These are phyloP conservation scores for Amphiprion percula DNA, from an alignment of 2,113 vertebrate genomes.

Conservation along the genomic window DNA sequence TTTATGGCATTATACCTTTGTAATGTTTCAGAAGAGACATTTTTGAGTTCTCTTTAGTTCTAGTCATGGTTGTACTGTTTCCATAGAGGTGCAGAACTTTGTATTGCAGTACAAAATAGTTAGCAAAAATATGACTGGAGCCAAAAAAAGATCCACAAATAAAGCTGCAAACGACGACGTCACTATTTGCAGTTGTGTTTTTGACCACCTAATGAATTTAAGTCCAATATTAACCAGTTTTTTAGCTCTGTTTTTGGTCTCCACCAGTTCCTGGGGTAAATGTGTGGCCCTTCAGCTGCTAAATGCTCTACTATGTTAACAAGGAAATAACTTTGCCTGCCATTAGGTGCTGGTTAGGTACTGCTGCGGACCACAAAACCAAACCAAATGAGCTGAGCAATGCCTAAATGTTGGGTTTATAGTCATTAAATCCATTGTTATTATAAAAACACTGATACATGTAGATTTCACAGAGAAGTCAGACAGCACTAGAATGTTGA, in stretches of 20 bases:
- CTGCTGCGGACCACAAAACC: not conserved
- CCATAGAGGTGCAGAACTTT: too few relatives aligned
- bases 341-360: not conserved
- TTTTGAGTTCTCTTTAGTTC: too few relatives aligned
- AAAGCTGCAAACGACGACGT: too few relatives aligned
- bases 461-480: not conserved
- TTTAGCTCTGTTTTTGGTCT: not conserved
- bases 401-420: slow-evolving; percentile 9
- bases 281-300: too few relatives aligned
- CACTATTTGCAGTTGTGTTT: too few relatives aligned
- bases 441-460: not conserved
- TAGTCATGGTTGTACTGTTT: too few relatives aligned
- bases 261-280: not conserved
- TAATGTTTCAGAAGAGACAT: too few relatives aligned
- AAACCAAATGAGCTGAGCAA: slow-evolving; percentile 4
- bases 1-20: too few relatives aligned
- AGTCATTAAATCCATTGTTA: not conserved
- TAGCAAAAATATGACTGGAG: too few relatives aligned
- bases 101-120: too few relatives aligned
- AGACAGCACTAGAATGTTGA: not conserved
- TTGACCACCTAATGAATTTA: not conserved
- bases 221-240: not conserved
- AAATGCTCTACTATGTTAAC: not conserved
- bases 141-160: too few relatives aligned
- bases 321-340: not conserved